Percentiles rank a stretch among this genome's conserved stretches.
Conservation (phyloP, 2,797 vertebrate genomes). For the Staurois parvus region DNA sequence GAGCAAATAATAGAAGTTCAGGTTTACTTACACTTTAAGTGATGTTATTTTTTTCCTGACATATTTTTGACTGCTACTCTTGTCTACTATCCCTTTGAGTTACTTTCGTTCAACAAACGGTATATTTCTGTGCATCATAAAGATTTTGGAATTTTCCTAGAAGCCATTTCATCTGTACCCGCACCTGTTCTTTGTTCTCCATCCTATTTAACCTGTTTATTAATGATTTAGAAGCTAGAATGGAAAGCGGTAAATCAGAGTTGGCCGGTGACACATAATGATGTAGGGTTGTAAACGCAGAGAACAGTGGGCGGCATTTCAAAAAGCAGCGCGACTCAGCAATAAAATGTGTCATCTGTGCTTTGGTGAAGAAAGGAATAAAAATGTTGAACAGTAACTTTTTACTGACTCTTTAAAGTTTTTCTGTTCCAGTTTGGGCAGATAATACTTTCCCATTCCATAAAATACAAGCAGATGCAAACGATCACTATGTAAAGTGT, state of each 20-base stretch:
- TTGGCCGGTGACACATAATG: neutral
- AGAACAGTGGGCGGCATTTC: neutral
- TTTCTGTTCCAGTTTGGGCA: no score
- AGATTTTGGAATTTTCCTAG: neutral
- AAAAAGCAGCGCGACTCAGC: neutral
- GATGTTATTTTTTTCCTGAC: no score
- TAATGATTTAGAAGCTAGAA: neutral
- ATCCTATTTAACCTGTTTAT: constrained; percentile 1
- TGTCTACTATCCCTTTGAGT: no score
- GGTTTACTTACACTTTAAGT: no score
- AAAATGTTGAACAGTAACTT: no score
- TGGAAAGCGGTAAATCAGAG: constrained; percentile 2
- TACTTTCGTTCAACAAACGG: no score
- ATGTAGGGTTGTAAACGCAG: neutral
- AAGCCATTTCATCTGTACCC: neutral
- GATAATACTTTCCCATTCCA: no score
- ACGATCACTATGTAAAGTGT: no score
- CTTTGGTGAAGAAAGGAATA: no score
- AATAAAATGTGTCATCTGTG: neutral
- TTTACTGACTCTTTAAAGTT: neutral
- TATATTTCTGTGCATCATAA: neutral
- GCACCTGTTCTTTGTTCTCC: neutral
- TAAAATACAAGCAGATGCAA: no score
- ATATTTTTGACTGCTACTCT: no score
- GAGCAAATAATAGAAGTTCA: no score